A percentile compares a stretch with the other conserved stretches of the same genome.
These are phyloP conservation scores for Limnothrissa miodon DNA, from an alignment of 2,113 vertebrate species.

Conservation along the genomic window DNA sequence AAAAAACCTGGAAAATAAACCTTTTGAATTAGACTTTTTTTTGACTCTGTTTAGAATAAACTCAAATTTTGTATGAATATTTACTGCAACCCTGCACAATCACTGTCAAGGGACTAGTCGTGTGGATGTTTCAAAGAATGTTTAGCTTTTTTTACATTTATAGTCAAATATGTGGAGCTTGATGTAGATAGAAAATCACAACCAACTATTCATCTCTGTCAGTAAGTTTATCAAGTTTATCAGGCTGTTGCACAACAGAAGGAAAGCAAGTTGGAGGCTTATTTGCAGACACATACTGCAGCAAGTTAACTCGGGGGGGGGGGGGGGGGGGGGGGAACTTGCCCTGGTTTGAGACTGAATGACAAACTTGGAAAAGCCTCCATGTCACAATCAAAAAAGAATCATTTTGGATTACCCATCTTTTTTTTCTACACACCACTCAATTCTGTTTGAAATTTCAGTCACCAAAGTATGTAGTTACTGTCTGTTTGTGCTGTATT, in stretches of 20 bases:
- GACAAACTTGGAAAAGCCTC: too few species aligned
- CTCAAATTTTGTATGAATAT: background rate
- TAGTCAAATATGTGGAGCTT: background rate
- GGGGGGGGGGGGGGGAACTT: too few species aligned
- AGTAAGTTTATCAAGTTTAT: background rate
- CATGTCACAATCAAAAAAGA: background rate
- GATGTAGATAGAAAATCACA: slow-evolving; percentile 14
- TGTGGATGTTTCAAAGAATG: slow-evolving; percentile 33
- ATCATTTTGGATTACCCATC: background rate
- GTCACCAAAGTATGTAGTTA: slow-evolving; percentile 56
- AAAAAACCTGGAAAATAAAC: background rate
- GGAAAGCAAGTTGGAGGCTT: background rate
- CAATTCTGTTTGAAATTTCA: slow-evolving; percentile 3
- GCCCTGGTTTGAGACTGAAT: background rate
- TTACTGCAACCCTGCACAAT: background rate
- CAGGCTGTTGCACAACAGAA: background rate
- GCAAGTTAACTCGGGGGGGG: too few species aligned
- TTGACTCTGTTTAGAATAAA: background rate
- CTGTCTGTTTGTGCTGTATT: slow-evolving; percentile 51
- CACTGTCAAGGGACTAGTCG: slow-evolving; percentile 2
- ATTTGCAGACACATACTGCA: too few species aligned
- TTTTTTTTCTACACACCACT: background rate
- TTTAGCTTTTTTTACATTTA: slow-evolving; percentile 16
- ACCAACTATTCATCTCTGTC: background rate
- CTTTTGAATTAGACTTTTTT: background rate